These are phyloP conservation scores for Pangasius djambal DNA, from an alignment of 2,797 vertebrate species.

Conservation along the genomic window DNA sequence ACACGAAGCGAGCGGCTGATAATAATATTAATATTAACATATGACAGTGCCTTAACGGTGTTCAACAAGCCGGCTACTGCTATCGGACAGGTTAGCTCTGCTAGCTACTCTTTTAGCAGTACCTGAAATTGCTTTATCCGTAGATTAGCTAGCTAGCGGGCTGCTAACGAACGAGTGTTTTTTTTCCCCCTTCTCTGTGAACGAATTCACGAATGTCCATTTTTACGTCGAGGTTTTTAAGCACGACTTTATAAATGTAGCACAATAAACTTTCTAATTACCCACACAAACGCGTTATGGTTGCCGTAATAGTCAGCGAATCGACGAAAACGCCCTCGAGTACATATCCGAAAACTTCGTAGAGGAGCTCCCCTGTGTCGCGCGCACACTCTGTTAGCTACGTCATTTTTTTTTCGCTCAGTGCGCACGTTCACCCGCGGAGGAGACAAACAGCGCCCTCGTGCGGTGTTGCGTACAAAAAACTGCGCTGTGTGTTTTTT, in stretches of 20 bases:
- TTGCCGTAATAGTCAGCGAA: constrained; percentile 51
- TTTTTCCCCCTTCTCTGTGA: not conserved
- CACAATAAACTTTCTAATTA: constrained; percentile 14
- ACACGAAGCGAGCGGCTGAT: not conserved
- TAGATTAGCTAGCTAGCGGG: constrained; percentile 20
- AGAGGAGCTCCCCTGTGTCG: constrained; percentile 54
- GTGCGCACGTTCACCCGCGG: constrained; percentile 48
- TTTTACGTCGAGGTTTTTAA: not conserved
- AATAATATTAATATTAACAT: not conserved
- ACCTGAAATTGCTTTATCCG: not conserved
- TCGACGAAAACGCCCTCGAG: constrained; percentile 49
- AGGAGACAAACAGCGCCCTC: constrained; percentile 42
- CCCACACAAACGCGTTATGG: not conserved
- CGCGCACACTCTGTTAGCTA: constrained; percentile 59
- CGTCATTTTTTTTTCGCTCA: constrained; percentile 50
- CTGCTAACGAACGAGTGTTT: not conserved
- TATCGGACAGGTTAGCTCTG: not conserved
- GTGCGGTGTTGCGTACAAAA: constrained; percentile 8
- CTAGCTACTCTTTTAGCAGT: not conserved
- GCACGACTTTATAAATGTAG: not conserved
- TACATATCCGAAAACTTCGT: constrained; percentile 63
- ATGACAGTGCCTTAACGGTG: not conserved
- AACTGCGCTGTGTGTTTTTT: not conserved
- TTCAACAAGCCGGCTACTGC: not conserved
- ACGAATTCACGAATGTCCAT: not conserved